Base-by-base conservation (phyloP, 2,113 vertebrate genomes). In the Chionodraco myersi region DNA sequence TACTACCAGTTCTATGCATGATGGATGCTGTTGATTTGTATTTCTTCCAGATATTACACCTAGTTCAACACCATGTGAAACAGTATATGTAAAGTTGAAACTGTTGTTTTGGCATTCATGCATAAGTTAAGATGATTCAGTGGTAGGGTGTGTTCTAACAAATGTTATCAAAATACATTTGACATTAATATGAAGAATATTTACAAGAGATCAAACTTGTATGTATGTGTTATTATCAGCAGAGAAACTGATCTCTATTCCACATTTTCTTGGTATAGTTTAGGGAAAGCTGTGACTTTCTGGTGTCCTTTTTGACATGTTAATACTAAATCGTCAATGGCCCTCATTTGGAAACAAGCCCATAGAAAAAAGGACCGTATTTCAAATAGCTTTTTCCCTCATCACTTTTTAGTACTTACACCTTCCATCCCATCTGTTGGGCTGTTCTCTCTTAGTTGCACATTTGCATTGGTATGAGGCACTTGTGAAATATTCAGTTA, bases 241-340 rank as follows among this genome's bases (percentile, higher is more conserved):
- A 36, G 11, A 59, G 9, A 60, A 9, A 52, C 23, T n/a, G 30
- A 64, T 63, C 51, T 75, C 8, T 66, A 64, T 57, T 0, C 30
- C 44, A 15, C 10, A 53, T 59, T 68, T 23, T 12, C 21, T 15
- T 67, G 65, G 21, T 58, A 21, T 64, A 14, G 49, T 82, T 47
- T 14, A 13, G 0, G 69, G 60, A 79, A 74, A 84, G 67, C 64
- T 86, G 72, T 62, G 62, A 86, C 82, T 88, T 77, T 87, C 62
- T 62, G 34, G 48, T 84, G 59, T 74, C 74, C 88, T 83, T 30
- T 72, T 78, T 86, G 80, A 81, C 64, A 75, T 74, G 67, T 21
- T 68, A 77, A 54, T 79, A 79, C 72, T 90, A 82, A 53, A 80
- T 86, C 49, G 87, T 77, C 64, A 87, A 82, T 73, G 52, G 30